phyloP scores from a whole-genome alignment of 1,140 invertebrate species.

The Geopemphigus sp. region DNA sequence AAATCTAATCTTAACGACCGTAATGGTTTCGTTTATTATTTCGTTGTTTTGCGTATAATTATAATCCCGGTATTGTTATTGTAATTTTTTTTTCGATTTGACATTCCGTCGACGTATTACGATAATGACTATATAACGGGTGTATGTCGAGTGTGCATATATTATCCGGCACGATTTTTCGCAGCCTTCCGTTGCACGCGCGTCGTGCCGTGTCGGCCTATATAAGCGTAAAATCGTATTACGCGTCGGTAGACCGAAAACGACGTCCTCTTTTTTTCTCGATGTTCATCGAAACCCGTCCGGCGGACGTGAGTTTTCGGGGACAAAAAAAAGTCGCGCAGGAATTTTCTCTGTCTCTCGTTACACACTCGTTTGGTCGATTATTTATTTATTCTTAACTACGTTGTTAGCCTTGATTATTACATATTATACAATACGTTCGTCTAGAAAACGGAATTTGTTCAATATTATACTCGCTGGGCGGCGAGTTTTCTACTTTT shows the following conservation, averaged over 20 bases:
- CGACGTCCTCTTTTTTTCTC: constrained; percentile 7
- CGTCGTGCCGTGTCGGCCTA: not conserved
- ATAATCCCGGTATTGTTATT: not conserved
- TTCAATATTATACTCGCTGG: too few relatives aligned
- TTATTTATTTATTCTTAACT: not conserved
- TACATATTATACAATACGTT: not conserved
- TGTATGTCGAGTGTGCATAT: not conserved
- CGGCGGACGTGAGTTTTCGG: not conserved
- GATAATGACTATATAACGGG: not conserved
- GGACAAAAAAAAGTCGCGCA: not conserved
- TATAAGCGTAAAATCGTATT: too few relatives aligned
- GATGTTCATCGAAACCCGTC: not conserved
- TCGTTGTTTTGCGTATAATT: not conserved
- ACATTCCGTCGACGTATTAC: constrained; percentile 1
- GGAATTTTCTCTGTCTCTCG: not conserved
- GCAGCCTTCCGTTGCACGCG: not conserved
- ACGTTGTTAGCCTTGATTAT: not conserved
- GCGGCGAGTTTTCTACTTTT: too few relatives aligned
- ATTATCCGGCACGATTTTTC: not conserved
- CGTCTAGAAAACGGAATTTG: not conserved
- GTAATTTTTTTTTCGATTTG: not conserved
- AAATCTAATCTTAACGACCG: too few relatives aligned
- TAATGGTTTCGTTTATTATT: too few relatives aligned
- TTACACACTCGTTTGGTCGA: not conserved
- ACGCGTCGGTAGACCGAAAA: not conserved